Conservation (phyloP, 2,113 vertebrate species). For the Cryptotis parvus region DNA sequence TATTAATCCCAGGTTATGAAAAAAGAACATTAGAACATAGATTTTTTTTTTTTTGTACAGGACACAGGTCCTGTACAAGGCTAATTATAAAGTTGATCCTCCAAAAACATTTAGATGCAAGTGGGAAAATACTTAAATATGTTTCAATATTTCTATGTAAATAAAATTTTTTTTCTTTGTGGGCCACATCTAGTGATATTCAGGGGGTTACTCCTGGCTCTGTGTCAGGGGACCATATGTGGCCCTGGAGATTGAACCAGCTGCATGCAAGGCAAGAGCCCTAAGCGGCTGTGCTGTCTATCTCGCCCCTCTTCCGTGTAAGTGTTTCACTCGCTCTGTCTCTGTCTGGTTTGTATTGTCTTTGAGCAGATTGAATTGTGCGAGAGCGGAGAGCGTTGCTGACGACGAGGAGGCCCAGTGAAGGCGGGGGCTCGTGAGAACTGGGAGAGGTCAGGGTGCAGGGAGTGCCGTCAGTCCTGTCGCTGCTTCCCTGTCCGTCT, state of each 20-base stretch:
- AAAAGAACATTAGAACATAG: neutral
- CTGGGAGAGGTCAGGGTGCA: neutral
- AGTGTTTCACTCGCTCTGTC: neutral
- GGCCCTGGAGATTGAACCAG: neutral
- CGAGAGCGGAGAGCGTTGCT: neutral
- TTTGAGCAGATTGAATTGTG: conserved; percentile 9
- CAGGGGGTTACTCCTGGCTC: neutral
- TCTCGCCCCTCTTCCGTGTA: neutral
- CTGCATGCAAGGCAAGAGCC: neutral
- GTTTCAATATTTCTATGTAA: too few species aligned
- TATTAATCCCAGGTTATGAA: conserved; percentile 21
- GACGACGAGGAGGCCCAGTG: neutral
- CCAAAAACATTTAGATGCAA: conserved; percentile 15
- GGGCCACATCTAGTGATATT: too few species aligned
- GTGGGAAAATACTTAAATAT: neutral
- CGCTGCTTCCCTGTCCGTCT: neutral
- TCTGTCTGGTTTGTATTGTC: neutral
- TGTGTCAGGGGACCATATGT: neutral
- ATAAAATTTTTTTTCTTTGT: too few species aligned
- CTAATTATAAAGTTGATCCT: conserved; percentile 29
- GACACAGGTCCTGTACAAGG: neutral
- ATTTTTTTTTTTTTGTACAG: neutral
- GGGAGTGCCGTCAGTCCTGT: neutral
- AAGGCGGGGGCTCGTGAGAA: neutral
- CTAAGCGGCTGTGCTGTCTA: neutral